These are phyloP conservation scores for Lycopodina hypogea DNA, from an alignment of 37 sponge, comb jelly and placozoan species.

Conservation along the genomic window DNA sequence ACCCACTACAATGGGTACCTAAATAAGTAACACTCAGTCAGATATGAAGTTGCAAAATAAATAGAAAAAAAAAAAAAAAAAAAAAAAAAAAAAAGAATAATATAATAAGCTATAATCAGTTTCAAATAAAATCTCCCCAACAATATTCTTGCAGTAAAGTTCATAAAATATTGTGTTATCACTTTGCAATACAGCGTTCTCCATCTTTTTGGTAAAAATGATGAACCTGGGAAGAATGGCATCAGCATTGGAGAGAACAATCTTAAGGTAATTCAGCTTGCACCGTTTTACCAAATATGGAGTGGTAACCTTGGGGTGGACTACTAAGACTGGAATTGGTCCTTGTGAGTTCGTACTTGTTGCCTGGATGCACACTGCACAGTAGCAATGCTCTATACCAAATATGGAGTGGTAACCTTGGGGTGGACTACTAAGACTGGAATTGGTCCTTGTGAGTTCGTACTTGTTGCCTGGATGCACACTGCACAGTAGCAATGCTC, in stretches of 20 bases:
- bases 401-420: constrained; percentile 58
- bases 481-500: constrained; percentile 71
- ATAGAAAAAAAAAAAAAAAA: too few species aligned
- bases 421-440: constrained; percentile 50
- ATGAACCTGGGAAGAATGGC: constrained; percentile 61
- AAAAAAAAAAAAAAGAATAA: too few species aligned
- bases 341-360: constrained; percentile 32
- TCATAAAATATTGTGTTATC: not conserved
- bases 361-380: constrained; percentile 66
- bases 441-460: constrained; percentile 26
- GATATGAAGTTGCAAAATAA: too few species aligned
- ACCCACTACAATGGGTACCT: too few species aligned
- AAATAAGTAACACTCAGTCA: too few species aligned
- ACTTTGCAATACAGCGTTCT: constrained; percentile 48
- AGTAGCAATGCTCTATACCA: constrained; percentile 68
- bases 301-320: constrained; percentile 62
- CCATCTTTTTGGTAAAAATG: constrained; percentile 71
- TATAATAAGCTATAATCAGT: too few species aligned
- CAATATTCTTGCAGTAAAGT: not conserved
- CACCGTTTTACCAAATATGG: constrained; percentile 56
- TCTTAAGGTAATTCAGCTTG: constrained; percentile 57
- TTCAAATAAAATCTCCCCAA: not conserved
- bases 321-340: constrained; percentile 26
- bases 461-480: constrained; percentile 68
- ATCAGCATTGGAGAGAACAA: constrained; percentile 52